phyloP scores from a whole-genome alignment of 2,797 vertebrate genomes.

The Eurystomus glaucurus region DNA sequence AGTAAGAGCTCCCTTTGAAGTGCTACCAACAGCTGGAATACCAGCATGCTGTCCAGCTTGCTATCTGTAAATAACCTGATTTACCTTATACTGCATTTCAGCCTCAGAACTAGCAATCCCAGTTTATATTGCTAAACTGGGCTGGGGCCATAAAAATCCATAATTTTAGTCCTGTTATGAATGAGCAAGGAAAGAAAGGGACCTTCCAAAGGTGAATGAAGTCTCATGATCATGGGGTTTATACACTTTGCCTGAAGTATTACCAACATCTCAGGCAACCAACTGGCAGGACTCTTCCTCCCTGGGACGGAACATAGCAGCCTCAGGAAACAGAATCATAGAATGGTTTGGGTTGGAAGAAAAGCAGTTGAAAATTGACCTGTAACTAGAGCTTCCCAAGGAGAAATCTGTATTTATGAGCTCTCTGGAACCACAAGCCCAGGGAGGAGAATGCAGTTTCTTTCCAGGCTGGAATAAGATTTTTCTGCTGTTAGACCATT shows the following conservation, averaged over 20 bases:
- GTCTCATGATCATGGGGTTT: neutral
- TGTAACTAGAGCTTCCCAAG: neutral
- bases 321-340: neutral
- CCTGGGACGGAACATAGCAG: neutral
- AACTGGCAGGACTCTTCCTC: neutral
- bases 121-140: neutral
- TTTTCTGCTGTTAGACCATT: neutral
- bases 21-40: constrained; percentile 26
- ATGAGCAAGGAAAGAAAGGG: neutral
- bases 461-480: neutral
- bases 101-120: neutral
- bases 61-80: neutral
- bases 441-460: neutral
- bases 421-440: neutral
- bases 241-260: neutral
- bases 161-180: neutral
- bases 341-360: neutral
- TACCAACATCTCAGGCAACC: neutral
- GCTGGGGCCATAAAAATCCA: neutral
- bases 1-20: constrained; percentile 6
- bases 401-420: neutral
- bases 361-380: neutral
- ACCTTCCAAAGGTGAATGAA: neutral
- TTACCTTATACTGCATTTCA: neutral
- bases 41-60: neutral